Percentiles rank a stretch among this genome's conserved stretches.
phyloP scores from a whole-genome alignment of 2,888 invertebrate genomes.

The Apocheima hispidaria region DNA sequence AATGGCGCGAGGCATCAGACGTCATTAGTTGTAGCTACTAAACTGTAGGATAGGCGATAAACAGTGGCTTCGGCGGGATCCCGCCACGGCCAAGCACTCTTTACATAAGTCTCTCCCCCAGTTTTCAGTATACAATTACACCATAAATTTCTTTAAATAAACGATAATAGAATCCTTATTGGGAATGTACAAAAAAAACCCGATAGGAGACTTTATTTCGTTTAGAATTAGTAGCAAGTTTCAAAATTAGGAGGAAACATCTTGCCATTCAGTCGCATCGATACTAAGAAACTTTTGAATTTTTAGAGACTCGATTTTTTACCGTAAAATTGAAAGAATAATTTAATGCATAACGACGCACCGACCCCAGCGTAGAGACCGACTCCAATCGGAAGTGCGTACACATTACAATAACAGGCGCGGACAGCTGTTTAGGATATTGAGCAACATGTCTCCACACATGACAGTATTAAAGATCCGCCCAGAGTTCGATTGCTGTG shows the following conservation, averaged over 20 bases:
- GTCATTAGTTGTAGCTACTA: too few relatives aligned
- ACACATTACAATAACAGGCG: conserved; percentile 30
- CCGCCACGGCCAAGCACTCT: too few relatives aligned
- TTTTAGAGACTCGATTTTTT: not conserved
- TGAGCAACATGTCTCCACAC: conserved; percentile 36
- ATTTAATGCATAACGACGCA: conserved; percentile 1
- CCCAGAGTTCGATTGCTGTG: not conserved
- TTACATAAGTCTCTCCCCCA: too few relatives aligned
- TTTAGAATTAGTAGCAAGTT: not conserved
- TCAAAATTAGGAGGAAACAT: not conserved
- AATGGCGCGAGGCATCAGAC: too few relatives aligned
- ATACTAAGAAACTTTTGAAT: not conserved
- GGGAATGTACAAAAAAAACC: not conserved
- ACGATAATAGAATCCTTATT: conserved; percentile 15
- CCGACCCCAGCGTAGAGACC: conserved; percentile 8
- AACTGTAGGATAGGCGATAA: too few relatives aligned
- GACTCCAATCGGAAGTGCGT: conserved; percentile 34
- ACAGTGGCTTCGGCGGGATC: too few relatives aligned
- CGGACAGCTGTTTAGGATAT: conserved; percentile 37
- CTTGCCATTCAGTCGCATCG: not conserved
- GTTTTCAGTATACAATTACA: too few relatives aligned
- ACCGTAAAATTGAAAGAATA: not conserved
- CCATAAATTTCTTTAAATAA: too few relatives aligned
- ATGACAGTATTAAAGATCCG: conserved; percentile 15
- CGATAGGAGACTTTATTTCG: not conserved